A percentile compares a stretch with the other conserved stretches of the same genome.
Evolutionary conservation across 2,797 vertebrate genomes (phyloP).

Genomic region (Heliangelus exortis): DNA sequence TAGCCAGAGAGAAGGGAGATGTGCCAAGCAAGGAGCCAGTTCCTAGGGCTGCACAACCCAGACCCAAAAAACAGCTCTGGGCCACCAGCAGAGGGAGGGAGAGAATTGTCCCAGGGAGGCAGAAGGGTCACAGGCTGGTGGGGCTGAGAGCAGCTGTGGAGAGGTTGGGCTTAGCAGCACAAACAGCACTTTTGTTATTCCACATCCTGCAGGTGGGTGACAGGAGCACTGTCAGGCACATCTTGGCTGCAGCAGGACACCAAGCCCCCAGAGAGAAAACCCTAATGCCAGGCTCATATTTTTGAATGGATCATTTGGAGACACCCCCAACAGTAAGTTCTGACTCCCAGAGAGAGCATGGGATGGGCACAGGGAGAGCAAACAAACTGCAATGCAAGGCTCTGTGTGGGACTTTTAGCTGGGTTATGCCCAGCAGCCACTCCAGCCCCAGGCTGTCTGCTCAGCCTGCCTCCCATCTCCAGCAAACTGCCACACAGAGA

Average conservation of each 20-base stretch:
- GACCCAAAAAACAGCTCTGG: not conserved
- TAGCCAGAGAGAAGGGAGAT: not conserved
- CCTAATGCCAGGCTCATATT: not conserved
- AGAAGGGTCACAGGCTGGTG: fast-evolving
- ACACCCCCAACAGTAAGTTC: not conserved
- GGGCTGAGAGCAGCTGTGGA: not conserved
- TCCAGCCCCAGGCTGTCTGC: not conserved
- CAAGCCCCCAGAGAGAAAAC: not conserved
- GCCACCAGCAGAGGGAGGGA: not conserved
- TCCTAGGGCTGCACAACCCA: not conserved
- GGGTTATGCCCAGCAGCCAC: not conserved
- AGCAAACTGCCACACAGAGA: not conserved
- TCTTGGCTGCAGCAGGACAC: not conserved
- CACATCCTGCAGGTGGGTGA: not conserved
- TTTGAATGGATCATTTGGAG: not conserved
- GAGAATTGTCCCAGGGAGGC: not conserved
- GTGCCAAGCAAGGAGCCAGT: not conserved
- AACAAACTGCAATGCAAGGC: not conserved
- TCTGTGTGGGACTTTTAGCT: not conserved
- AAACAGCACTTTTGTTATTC: not conserved
- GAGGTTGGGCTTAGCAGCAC: not conserved
- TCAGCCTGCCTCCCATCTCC: not conserved
- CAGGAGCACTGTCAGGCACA: not conserved
- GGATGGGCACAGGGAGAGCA: not conserved
- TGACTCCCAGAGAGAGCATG: not conserved